Evolutionary conservation across 2,888 invertebrate species (phyloP).

Genomic region (Hylaea fasciaria): DNA sequence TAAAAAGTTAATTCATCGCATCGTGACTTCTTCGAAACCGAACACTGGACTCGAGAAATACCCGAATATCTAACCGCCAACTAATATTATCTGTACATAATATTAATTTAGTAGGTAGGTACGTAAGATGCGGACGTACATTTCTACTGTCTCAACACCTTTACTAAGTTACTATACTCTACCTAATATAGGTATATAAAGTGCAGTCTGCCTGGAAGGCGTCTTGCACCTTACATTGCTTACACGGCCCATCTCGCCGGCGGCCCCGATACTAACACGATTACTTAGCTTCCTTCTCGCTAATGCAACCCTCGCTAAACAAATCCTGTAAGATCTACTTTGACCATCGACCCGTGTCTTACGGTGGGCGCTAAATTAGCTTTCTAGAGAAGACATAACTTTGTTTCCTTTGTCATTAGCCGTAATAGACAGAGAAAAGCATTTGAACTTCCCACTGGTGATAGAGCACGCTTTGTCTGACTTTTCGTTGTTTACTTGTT

Average conservation of each 20-base stretch:
- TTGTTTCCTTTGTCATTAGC: not conserved
- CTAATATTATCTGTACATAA: too few species aligned
- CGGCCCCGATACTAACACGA: conserved; percentile 58
- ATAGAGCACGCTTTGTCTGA: too few species aligned
- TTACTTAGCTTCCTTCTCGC: conserved; percentile 61
- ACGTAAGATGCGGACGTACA: too few species aligned
- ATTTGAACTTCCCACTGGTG: too few species aligned
- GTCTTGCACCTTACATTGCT: conserved; percentile 53
- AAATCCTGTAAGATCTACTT: conserved; percentile 24
- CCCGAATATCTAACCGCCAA: too few species aligned
- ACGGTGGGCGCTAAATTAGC: not conserved
- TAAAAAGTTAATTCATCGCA: too few species aligned
- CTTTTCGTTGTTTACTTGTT: not conserved
- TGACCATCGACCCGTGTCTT: conserved; percentile 12
- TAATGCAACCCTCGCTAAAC: conserved; percentile 52
- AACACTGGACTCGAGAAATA: too few species aligned
- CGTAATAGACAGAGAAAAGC: not conserved
- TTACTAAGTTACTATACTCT: not conserved
- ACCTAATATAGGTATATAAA: not conserved
- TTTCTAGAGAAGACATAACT: not conserved
- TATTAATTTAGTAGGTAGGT: too few species aligned
- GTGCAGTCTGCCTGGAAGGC: conserved; percentile 60
- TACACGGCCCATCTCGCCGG: conserved; percentile 59
- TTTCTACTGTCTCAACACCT: not conserved
- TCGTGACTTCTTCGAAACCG: too few species aligned